Evolutionary conservation across 1,140 invertebrate genomes (phyloP), one percentile per base, ranked within the genome.

Genomic region (Sipha flava): DNA sequence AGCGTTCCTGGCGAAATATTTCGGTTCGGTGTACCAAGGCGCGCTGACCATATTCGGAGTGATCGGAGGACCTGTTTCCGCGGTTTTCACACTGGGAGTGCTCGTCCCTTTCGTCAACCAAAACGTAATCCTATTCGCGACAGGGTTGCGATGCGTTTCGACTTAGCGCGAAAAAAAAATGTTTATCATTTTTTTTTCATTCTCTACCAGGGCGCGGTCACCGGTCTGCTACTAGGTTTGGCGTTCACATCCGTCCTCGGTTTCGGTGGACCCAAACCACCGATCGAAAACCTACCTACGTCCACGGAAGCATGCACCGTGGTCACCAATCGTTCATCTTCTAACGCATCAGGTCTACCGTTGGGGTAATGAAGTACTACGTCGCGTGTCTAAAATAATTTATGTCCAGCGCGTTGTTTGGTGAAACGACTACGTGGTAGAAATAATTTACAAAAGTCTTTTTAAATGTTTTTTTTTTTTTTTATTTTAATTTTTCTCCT

Each of bases 41-140:
- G 89, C 91, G 9, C 85, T 94, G 21, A 92, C 92, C 1, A 91
- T 95, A 80, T 94, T 94, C 83, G 92, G 93, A 29, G 89, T 93
- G 21, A 88, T 94, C 34, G 93, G 93, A 9, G 94, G 93, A 18
- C 94, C 93, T 1, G 84, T 94, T 29, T 84, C 95, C 21, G 93
- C 90, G 0, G 84, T 94, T n/a, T 94, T 94, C 83, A 91, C 92
- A 0, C 85, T 94, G 3, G 93, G 93, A 79, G 93, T 95, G 91
- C 88, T 91, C 79, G 88, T 88, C 72, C 88, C 89, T 23, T 86
- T 84, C 64, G 88, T 89, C 0, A 92, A 90, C 83, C 86, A 92
- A 85, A 85, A 81, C 79, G 87, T 86, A 84, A 81, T 81, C 82
- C 9, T 37, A 49, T n/a, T 18, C 18, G 75, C 3, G 23, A 43